Conservation (phyloP, 2,888 invertebrate species). For the Ornithoptera priamus region DNA sequence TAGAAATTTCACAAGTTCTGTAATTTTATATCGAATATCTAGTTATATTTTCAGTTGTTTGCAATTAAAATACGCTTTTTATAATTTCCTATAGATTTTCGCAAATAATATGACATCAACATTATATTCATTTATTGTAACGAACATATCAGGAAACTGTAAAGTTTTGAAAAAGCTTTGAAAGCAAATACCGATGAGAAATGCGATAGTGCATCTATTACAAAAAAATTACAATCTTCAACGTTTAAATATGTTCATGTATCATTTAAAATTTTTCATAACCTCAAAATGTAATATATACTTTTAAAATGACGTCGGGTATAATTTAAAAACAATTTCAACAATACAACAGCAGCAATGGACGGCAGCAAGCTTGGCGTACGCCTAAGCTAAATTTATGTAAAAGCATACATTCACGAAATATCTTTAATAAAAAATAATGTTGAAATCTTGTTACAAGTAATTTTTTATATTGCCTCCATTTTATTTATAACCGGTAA, state of each 20-base stretch:
- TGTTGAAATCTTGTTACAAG: neutral
- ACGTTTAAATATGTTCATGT: slow-evolving; percentile 12
- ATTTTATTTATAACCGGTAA: neutral
- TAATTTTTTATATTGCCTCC: neutral
- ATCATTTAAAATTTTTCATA: slow-evolving; percentile 31
- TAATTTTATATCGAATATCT: neutral
- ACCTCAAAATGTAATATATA: slow-evolving; percentile 36
- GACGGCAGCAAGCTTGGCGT: slow-evolving; percentile 69
- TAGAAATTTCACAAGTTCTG: slow-evolving; percentile 6
- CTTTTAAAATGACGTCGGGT: slow-evolving; percentile 21
- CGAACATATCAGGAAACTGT: no score
- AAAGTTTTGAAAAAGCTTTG: no score
- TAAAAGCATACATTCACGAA: slow-evolving; percentile 30
- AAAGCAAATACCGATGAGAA: neutral
- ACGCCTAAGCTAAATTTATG: slow-evolving; percentile 35
- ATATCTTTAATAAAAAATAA: slow-evolving; percentile 22
- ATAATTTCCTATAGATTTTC: neutral
- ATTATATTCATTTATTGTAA: no score
- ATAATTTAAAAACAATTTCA: slow-evolving; percentile 36
- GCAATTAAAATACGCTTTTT: neutral
- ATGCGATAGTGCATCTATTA: neutral
- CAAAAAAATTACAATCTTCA: neutral
- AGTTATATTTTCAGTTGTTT: neutral
- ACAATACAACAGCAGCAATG: slow-evolving; percentile 47
- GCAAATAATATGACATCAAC: neutral